Base-by-base conservation (phyloP, 2,888 invertebrate species). In the Agriopis leucophaearia region DNA sequence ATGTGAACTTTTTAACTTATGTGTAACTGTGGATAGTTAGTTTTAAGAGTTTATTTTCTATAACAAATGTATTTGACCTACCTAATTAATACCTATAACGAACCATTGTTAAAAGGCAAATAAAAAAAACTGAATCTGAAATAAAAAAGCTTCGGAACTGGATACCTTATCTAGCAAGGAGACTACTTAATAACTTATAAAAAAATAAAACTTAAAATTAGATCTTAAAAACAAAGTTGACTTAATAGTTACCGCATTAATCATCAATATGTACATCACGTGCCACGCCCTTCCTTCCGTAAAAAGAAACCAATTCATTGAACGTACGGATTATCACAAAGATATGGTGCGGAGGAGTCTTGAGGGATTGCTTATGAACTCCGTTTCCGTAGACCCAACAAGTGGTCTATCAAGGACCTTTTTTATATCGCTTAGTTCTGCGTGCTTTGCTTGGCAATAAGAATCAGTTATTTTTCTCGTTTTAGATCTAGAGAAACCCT, bases 251-350 rank as follows among this genome's bases (percentile, higher is more conserved):
- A 13, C 65, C 36, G 56, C 54, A 40, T 36, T 12, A 55, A 42
- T 44, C 59, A 68, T 73, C 15, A 45, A 40, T 73, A 82, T 79
- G 76, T 81, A 51, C 47, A 44, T 59, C 77, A 75, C 72, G 72
- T 61, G 57, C 15, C 77, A 75, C 72, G 72, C 61, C 59, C 15
- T 55, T 69, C 58, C 61, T 70, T 55, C 76, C 73, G 27, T 74
- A 73, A 69, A 70, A 70, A 72, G 79, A 69, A 64, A 63, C 71
- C 72, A 66, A 81, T 81, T 81, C 77, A 76, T 72, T 61, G 67
- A 66, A 70, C 76, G 80, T 74, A 69, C 47, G 69, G 66, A 79
- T 83, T 81, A 81, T 69, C 78, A 81, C 77, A 74, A 58, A 57
- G 69, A 73, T 81, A 80, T 78, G 81, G 83, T 58, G 71, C 66